These are phyloP conservation scores for Stratiomys singularior DNA, from an alignment of 2,888 invertebrate genomes.

Conservation along the genomic window DNA sequence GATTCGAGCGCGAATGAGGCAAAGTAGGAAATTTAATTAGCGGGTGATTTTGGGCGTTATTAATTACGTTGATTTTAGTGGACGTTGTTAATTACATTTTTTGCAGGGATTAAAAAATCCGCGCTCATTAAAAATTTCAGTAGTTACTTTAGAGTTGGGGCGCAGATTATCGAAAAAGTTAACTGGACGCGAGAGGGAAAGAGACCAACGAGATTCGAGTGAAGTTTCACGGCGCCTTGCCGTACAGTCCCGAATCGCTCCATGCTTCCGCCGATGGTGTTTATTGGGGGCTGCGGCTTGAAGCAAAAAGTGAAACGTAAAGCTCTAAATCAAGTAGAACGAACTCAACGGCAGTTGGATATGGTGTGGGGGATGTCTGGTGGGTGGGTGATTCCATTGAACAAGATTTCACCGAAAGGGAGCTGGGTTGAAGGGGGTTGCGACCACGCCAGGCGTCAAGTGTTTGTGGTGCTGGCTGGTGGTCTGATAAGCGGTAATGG, in stretches of 20 bases:
- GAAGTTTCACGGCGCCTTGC: not conserved
- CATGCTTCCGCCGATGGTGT: constrained; percentile 55
- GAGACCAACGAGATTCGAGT: not conserved
- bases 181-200: not conserved
- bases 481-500: constrained; percentile 42
- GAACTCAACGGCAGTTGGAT: constrained; percentile 46
- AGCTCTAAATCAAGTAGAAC: constrained; percentile 56
- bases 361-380: not conserved
- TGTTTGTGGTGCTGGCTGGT: constrained; percentile 43
- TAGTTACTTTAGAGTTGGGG: not conserved
- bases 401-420: not conserved
- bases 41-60: constrained; percentile 41
- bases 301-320: constrained; percentile 59
- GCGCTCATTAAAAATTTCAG: not conserved
- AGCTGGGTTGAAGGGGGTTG: not conserved
- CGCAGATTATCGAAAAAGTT: not conserved
- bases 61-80: constrained; percentile 37
- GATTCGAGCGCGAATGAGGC: not conserved
- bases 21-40: constrained; percentile 33
- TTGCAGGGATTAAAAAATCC: not conserved
- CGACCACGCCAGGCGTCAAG: constrained; percentile 40
- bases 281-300: constrained; percentile 64
- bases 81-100: constrained; percentile 41
- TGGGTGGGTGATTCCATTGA: constrained; percentile 9
- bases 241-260: not conserved